These are phyloP conservation scores for Caenorhabditis wallacei DNA, from an alignment of 2,888 invertebrate species.

Conservation along the genomic window DNA sequence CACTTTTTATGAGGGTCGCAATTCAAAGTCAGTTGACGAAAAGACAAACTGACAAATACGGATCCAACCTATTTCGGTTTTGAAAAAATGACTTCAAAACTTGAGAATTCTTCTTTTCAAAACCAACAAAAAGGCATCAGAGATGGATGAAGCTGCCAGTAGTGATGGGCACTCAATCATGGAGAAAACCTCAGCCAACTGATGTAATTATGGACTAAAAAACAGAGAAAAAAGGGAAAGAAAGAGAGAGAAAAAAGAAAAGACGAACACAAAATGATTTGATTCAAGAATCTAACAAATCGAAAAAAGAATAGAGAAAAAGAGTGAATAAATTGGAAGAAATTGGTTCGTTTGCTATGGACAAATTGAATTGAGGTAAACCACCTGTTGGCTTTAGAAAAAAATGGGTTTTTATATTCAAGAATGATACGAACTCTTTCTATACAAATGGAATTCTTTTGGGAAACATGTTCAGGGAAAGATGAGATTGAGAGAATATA, in stretches of 20 bases:
- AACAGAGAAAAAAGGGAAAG: constrained; percentile 19
- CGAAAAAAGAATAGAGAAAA: background rate
- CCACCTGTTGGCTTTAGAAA: constrained; percentile 26
- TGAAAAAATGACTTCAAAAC: background rate
- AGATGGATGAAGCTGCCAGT: constrained; percentile 5
- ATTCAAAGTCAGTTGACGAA: constrained; percentile 27
- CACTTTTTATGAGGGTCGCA: constrained; percentile 60
- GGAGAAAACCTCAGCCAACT: constrained; percentile 47
- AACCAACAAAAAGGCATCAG: constrained; percentile 1
- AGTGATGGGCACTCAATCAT: constrained; percentile 55
- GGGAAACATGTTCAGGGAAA: too few relatives aligned
- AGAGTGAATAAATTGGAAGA: constrained; percentile 21
- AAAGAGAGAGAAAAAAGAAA: background rate
- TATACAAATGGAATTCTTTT: background rate
- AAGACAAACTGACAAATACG: constrained; percentile 14
- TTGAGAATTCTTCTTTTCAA: constrained; percentile 9
- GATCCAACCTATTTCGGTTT: constrained; percentile 16
- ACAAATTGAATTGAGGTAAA: constrained; percentile 40
- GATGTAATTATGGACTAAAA: constrained; percentile 51
- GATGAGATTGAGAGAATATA: background rate
- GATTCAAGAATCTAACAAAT: constrained; percentile 31
- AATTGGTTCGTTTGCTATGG: constrained; percentile 42
- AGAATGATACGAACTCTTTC: background rate
- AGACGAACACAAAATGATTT: constrained; percentile 50
- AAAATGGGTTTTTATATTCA: too few relatives aligned